Evolutionary conservation across 2,113 vertebrate genomes (phyloP), one percentile per base, ranked within the genome.

Genomic region (Elachura formosa): DNA sequence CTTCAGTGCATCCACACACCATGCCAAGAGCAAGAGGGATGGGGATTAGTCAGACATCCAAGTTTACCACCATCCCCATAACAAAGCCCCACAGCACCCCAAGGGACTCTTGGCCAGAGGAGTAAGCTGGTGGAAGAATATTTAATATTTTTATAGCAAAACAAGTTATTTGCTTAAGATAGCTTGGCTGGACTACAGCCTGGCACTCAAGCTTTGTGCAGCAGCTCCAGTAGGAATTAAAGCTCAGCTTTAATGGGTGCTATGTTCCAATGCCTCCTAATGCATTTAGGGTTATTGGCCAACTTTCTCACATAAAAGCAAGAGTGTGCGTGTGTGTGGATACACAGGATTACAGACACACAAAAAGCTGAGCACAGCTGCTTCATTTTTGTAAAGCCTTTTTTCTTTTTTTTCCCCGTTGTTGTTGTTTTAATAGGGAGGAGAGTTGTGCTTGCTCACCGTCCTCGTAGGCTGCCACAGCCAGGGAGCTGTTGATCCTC

Each of bases 401-500:
- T 85, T 64, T 33, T 22, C 22, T 56, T n/a, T 58, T 40, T n/a
- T 33, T 12, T 3, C 5, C 9, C 12, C 59, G 18, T 8, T 18
- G 43, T 17, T 77, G 62, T 68, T 68, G 84, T 67, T 82, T n/a
- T 68, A 85, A 77, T 38, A 86, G 97, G 94, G 89, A 96, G 94
- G 92, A 96, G 97, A 96, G 94, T 62, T 90, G 95, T 55, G 69
- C 86, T 96, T 94, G 95, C 98, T 98, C 94, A 99, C 99, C 99
- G 6, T 99, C 98, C 95, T 99, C 98, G 17, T 98, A 99, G 33
- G 98, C 98, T 5, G 99, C 99, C 17, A 98, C 98, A 28, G 99
- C 99, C 97, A 99, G 97, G 6, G 97, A 96, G 95, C 96, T 94
- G 98, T 98, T 99, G 95, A 99, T 98, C 96, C 97, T 98, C 91